Conservation (phyloP, 2,888 invertebrate species). For the Siphlonurus alternatus region DNA sequence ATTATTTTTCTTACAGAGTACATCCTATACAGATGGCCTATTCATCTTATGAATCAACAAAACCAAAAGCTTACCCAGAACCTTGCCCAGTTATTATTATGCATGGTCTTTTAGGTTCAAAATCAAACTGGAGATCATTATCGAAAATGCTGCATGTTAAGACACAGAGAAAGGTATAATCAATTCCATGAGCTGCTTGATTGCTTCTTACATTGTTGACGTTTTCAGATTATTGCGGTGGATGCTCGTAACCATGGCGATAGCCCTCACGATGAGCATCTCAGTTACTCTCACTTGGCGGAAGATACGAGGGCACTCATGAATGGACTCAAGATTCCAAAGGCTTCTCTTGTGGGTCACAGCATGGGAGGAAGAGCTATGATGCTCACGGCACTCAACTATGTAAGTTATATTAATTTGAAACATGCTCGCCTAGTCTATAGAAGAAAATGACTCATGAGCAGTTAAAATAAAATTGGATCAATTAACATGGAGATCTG, state of each 20-base stretch:
- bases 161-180: slow-evolving; percentile 43
- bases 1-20: slow-evolving; percentile 12
- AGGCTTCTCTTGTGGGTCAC: slow-evolving; percentile 65
- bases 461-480: too few species aligned
- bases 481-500: too few species aligned
- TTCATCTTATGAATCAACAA: slow-evolving; percentile 42
- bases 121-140: slow-evolving; percentile 70
- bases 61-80: slow-evolving; percentile 19
- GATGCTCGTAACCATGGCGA: slow-evolving; percentile 94
- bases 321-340: slow-evolving; percentile 40
- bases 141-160: slow-evolving; percentile 49
- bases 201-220: slow-evolving; percentile 8
- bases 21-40: slow-evolving; percentile 45
- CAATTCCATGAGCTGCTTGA: not conserved
- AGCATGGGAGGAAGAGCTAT: slow-evolving; percentile 92
- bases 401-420: slow-evolving; percentile 29
- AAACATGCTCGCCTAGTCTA: not conserved
- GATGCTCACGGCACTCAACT: slow-evolving; percentile 65
- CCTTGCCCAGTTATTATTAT: slow-evolving; percentile 57
- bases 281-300: slow-evolving; percentile 57
- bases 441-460: too few species aligned
- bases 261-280: slow-evolving; percentile 59
- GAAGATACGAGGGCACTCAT: slow-evolving; percentile 52
- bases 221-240: slow-evolving; percentile 46
- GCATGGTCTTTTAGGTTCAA: slow-evolving; percentile 77